phyloP scores from a whole-genome alignment of 2,797 vertebrate species.

The Tadarida brasiliensis region DNA sequence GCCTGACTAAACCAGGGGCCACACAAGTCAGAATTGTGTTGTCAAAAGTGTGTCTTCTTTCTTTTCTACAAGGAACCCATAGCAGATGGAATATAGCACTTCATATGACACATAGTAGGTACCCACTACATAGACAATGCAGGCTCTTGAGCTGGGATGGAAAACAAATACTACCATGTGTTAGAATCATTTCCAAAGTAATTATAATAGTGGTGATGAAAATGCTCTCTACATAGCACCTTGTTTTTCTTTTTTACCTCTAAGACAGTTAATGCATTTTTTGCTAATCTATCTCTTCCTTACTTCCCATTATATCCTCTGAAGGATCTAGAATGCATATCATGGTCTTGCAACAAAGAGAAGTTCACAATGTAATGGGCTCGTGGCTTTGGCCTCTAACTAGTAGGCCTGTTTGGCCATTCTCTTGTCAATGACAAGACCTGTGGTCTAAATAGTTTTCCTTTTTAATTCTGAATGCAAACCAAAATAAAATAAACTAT shows the following conservation, averaged over 20 bases:
- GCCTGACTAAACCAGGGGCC: not conserved
- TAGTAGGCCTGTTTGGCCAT: not conserved
- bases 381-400: constrained; percentile 13
- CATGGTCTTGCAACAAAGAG: not conserved
- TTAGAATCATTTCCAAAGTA: constrained; percentile 24
- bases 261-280: not conserved
- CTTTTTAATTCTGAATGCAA: not conserved
- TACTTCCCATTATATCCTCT: constrained; percentile 4
- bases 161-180: not conserved
- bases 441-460: not conserved
- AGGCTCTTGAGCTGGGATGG: not conserved
- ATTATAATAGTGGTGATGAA: not conserved
- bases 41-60: not conserved
- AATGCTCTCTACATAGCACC: not conserved
- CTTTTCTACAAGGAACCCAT: not conserved
- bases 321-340: not conserved
- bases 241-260: constrained; percentile 1
- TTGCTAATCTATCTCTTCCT: not conserved
- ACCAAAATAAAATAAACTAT: not conserved
- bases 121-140: not conserved
- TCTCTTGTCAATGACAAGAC: not conserved
- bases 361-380: not conserved
- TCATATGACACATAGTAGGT: not conserved
- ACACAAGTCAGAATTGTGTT: not conserved
- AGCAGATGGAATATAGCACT: not conserved